Conservation (phyloP, 2,888 invertebrate species). For the Dryobota labecula region DNA sequence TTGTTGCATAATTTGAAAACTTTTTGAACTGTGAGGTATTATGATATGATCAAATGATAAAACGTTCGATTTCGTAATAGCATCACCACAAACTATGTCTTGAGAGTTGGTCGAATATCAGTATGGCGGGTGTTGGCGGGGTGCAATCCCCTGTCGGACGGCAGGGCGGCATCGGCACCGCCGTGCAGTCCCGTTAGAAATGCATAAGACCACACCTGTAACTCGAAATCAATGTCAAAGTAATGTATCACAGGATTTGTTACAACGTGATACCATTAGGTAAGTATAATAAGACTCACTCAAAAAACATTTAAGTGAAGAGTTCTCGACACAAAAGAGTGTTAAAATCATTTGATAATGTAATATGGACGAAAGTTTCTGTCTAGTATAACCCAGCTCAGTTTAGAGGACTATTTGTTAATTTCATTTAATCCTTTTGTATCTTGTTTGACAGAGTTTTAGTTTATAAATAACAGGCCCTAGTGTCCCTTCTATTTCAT, state of each 20-base stretch:
- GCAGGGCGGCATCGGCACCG: too few species aligned
- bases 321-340: background rate
- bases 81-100: too few species aligned
- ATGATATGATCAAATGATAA: too few species aligned
- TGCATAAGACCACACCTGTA: background rate
- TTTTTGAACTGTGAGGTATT: too few species aligned
- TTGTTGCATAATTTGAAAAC: background rate
- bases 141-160: too few species aligned
- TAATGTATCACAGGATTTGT: background rate
- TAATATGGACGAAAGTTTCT: slow-evolving; percentile 10
- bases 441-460: slow-evolving; percentile 20
- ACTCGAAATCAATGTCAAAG: background rate
- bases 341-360: slow-evolving; percentile 21
- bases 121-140: too few species aligned
- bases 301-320: background rate
- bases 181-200: too few species aligned
- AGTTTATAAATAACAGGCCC: slow-evolving; percentile 16
- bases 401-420: slow-evolving; percentile 19
- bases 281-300: background rate
- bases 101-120: too few species aligned
- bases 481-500: slow-evolving; percentile 6
- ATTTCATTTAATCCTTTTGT: slow-evolving; percentile 26
- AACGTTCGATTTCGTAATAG: too few species aligned
- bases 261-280: background rate
- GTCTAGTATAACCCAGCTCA: background rate